phyloP scores from a whole-genome alignment of 2,888 invertebrate genomes.

The Melangyna quadrimaculata region DNA sequence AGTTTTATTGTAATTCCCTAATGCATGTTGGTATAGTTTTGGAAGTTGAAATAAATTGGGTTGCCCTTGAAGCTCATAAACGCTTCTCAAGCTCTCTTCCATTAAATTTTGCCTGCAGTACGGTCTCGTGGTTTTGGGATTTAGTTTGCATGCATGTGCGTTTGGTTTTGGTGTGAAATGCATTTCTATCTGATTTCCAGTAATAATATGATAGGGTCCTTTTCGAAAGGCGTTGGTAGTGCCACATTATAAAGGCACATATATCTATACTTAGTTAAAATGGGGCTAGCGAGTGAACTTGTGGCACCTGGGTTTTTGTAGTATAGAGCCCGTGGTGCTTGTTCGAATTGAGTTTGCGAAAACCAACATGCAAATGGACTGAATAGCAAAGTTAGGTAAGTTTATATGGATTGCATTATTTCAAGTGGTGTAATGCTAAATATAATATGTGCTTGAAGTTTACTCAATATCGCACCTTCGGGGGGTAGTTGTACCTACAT shows the following conservation, averaged over 20 bases:
- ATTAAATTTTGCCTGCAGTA: constrained; percentile 20
- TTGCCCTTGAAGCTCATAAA: constrained; percentile 53
- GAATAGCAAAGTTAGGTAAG: neutral
- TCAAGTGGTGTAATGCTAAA: constrained; percentile 42
- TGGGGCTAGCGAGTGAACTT: constrained; percentile 34
- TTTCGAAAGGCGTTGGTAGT: neutral
- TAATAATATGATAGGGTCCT: neutral
- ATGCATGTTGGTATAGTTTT: constrained; percentile 60
- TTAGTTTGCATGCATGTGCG: neutral
- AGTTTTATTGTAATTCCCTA: constrained; percentile 67
- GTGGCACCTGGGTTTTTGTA: constrained; percentile 37
- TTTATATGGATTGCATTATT: constrained; percentile 21
- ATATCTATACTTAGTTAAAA: neutral
- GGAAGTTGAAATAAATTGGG: constrained; percentile 54
- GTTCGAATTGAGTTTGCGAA: neutral
- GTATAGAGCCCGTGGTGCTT: constrained; percentile 13
- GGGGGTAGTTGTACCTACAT: neutral
- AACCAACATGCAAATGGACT: constrained; percentile 13
- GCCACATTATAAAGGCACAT: neutral
- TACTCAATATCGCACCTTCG: neutral
- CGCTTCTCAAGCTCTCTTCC: constrained; percentile 20
- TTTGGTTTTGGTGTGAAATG: constrained; percentile 32
- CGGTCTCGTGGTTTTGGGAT: constrained; percentile 8
- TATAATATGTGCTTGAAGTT: constrained; percentile 43
- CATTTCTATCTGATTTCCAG: constrained; percentile 21